Evolutionary conservation across 2,888 invertebrate species (phyloP).

Genomic region (Caenorhabditis sp.): DNA sequence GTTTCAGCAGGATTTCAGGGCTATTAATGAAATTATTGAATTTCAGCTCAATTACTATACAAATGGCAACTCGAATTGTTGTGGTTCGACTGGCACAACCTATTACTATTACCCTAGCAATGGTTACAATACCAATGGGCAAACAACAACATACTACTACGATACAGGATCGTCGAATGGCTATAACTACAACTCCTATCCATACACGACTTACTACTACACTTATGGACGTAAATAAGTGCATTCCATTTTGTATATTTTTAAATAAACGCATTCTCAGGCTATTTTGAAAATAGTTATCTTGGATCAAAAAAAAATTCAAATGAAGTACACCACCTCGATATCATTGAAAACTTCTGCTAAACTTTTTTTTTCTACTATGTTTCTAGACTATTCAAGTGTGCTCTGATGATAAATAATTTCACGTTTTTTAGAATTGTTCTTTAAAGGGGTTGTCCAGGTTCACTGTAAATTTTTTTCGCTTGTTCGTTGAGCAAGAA

Average conservation of each 20-base stretch:
- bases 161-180: constrained; percentile 14
- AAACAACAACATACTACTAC: constrained; percentile 16
- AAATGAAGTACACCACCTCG: no score
- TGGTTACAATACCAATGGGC: background rate
- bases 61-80: background rate
- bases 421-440: no score
- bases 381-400: no score
- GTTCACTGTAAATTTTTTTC: no score
- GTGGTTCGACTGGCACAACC: background rate
- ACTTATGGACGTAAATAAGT: constrained; percentile 25
- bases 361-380: no score
- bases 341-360: no score
- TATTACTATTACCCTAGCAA: background rate
- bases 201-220: constrained; percentile 36
- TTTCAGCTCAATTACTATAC: constrained; percentile 13
- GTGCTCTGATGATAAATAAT: no score
- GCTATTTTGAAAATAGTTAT: no score
- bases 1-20: constrained; percentile 1
- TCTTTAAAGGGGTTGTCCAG: no score
- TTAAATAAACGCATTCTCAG: background rate
- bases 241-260: background rate
- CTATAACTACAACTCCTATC: constrained; percentile 23
- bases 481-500: no score
- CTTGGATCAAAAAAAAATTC: no score
- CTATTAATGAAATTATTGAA: background rate